phyloP scores from a whole-genome alignment of 2,888 invertebrate genomes.

The Callyntrura guangdongensis region DNA sequence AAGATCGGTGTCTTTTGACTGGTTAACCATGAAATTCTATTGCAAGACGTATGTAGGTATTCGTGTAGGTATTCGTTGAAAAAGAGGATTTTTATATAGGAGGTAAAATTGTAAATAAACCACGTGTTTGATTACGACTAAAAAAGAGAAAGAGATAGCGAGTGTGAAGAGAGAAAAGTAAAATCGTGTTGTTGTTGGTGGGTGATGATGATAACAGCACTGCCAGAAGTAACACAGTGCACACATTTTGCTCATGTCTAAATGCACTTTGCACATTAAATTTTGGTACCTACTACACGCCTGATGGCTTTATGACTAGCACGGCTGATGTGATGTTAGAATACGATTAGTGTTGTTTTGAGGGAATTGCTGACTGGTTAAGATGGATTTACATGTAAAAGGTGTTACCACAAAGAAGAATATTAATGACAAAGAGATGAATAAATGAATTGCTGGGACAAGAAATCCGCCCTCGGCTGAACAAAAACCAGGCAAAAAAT shows the following conservation, averaged over 20 bases:
- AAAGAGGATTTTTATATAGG: background rate
- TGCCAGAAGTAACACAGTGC: slow-evolving; percentile 20
- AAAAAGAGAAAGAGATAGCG: background rate
- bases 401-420: slow-evolving; percentile 46
- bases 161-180: slow-evolving; percentile 12
- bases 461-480: slow-evolving; percentile 15
- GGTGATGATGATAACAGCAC: background rate
- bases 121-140: slow-evolving; percentile 7
- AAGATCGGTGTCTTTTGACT: slow-evolving; percentile 63
- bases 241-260: background rate
- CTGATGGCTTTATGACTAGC: background rate
- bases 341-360: background rate
- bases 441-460: slow-evolving; percentile 14
- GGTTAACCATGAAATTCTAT: slow-evolving; percentile 59
- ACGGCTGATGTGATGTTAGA: background rate
- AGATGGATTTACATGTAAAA: slow-evolving; percentile 59
- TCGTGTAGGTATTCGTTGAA: background rate
- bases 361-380: background rate
- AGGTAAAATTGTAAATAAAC: background rate
- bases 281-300: background rate
- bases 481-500: slow-evolving; percentile 3
- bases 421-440: slow-evolving; percentile 11
- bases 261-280: background rate
- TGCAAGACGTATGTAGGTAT: slow-evolving; percentile 1
- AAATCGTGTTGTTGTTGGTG: slow-evolving; percentile 7